A percentile compares a stretch with the other conserved stretches of the same genome.
phyloP scores from a whole-genome alignment of 2,888 invertebrate genomes.

The Hybos culiciformis region DNA sequence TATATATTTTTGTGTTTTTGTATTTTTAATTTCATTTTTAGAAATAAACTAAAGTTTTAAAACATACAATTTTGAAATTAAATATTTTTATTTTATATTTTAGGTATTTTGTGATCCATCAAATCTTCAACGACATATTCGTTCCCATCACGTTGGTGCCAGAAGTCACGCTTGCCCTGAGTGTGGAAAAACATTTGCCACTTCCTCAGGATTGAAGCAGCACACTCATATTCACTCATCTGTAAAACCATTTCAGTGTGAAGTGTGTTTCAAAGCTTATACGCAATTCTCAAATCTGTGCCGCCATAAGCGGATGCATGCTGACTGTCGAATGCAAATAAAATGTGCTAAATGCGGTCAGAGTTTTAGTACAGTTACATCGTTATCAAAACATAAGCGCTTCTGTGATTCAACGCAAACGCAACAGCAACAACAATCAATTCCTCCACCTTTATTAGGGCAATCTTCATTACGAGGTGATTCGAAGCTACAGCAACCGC shows the following conservation, averaged over 20 bases:
- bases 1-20: too few species aligned
- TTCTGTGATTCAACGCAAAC: constrained; percentile 69
- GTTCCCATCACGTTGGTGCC: constrained; percentile 89
- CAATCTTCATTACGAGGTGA: constrained; percentile 11
- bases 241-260: constrained; percentile 94
- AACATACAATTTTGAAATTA: constrained; percentile 4
- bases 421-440: constrained; percentile 32
- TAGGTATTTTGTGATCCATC: constrained; percentile 93
- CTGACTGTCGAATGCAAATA: constrained; percentile 83
- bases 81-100: constrained; percentile 34
- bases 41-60: too few species aligned
- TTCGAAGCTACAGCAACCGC: constrained; percentile 13
- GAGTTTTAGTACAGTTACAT: constrained; percentile 81
- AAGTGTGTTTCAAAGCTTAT: constrained; percentile 95
- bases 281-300: constrained; percentile 99
- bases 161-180: constrained; percentile 94
- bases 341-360: constrained; percentile 92
- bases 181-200: constrained; percentile 97
- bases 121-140: constrained; percentile 91
- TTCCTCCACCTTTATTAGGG: constrained; percentile 10
- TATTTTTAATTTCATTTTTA: too few species aligned
- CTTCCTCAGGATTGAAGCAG: constrained; percentile 95
- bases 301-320: constrained; percentile 98
- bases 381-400: constrained; percentile 87
- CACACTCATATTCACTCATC: constrained; percentile 98